Base-by-base conservation (phyloP, 2,888 invertebrate genomes). In the Campopleginae sp. region DNA sequence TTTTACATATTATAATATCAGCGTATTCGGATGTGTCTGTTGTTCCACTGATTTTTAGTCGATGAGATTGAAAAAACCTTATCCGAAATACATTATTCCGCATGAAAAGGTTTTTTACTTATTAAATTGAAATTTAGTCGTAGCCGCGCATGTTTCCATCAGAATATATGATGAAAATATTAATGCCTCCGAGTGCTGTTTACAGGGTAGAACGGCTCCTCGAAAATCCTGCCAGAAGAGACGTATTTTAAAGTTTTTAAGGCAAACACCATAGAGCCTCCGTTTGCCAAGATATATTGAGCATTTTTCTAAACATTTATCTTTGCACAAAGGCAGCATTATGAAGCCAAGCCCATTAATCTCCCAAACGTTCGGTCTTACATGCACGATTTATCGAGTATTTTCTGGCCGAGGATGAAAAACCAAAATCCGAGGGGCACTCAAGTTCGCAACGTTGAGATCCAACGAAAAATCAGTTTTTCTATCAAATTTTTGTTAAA, bases 31-130 rank as follows among this genome's bases (percentile, higher is more conserved):
- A 44, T 10, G 33, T 33, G n/a, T 31, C 31, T 71, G 7, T 33
- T n/a, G 51, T 23, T 38, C 7, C 1, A 44, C n/a, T 42, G 27
- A 31, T 70, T 70, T 71, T 31, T n/a, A 48, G n/a, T 48, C 0
- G 17, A 71, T 48, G 48, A 14, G 12, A 71, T 44, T 68, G 70
- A 48, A 71, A 38, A 31, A 51, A 71, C 8, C 33, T 68, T 68
- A 31, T 46, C 14, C 5, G 7, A 38, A 71, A 51, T 33, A 71
- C 31, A 48, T 71, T 7, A 31, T 14, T 68, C 1, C 1, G 17
- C 14, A 14, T 46, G 8, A 44, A 68, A 46, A 23, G 8, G 23
- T 17, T 17, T 44, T 7, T 44, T 7, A 8, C 2, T 17, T 42
- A 12, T 42, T 19, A 19, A 42, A n/a, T 19, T 8, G 19, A n/a